Evolutionary conservation across 2,797 vertebrate species (phyloP), one percentile per base, ranked within the genome.

Genomic region (Phoebastria nigripes): DNA sequence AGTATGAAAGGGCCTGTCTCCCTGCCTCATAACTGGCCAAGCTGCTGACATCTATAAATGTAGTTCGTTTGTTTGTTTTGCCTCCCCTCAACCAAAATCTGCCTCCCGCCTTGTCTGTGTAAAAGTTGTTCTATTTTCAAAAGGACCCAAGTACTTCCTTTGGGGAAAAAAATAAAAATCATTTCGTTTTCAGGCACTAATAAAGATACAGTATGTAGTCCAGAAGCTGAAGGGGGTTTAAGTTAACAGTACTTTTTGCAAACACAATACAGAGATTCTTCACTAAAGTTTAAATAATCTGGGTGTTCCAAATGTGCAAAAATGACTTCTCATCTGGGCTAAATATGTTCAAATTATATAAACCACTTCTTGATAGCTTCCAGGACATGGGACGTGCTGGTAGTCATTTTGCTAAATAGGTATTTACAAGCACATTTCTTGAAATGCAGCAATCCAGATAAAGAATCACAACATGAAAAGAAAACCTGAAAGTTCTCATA

Each of bases 321-420:
- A 82, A 18, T 24, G 9, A 20, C 8, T 93, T 79, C 65, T 59
- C 41, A 15, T 41, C 29, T 29, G 55, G 41, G 35, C 24, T 58
- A 67, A 47, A 6, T 16, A 61, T 4, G 55, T 77, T 54, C 58
- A 58, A 26, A 47, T 51, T 73, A 28, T 0, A 63, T 21, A 87
- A 93, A 71, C 26, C 17, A 41, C 42, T 56, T 74, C 37, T 25
- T 67, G 37, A 52, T 7, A 37, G 24, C 46, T 56, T 77, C 78
- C 59, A 2, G 1, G 25, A 39, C 15, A 12, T 0, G 3, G 26
- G 7, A 24, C 3, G 0, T 28, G 52, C 78, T 82, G 31, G 52
- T 15, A 77, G 12, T 4, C 33, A 5, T 81, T 93, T 35, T 81
- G 37, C 39, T 72, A 59, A 78, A 9, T 8, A 25, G 22, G 16